Conservation (phyloP, 2,113 vertebrate species). For the Scalopus aquaticus region DNA sequence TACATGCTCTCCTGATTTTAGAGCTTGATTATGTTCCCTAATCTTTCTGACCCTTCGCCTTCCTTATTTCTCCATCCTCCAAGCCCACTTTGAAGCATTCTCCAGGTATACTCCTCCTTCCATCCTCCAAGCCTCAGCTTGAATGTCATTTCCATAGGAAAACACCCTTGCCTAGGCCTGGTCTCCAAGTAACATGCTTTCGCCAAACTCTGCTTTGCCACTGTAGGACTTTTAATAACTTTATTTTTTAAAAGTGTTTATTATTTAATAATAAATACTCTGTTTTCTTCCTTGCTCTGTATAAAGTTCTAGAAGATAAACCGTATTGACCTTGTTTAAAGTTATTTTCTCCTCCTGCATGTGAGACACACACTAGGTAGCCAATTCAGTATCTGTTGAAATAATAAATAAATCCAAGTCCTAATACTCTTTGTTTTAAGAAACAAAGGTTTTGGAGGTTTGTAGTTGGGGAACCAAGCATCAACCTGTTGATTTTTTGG, state of each 20-base stretch:
- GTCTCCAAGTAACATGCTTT: neutral
- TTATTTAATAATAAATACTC: neutral
- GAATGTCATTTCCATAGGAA: neutral
- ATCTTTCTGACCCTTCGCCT: neutral
- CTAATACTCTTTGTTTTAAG: neutral
- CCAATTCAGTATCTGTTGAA: neutral
- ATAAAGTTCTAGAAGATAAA: neutral
- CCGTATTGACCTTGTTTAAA: neutral
- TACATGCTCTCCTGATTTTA: neutral
- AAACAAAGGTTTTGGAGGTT: neutral
- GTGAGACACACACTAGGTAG: neutral
- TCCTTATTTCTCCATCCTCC: neutral
- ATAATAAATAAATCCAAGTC: neutral
- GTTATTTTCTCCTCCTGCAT: neutral
- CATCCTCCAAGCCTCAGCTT: neutral
- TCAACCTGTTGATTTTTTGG: neutral
- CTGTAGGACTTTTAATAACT: neutral
- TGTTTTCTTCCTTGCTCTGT: neutral
- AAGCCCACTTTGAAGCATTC: too few relatives aligned
- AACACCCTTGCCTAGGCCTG: neutral
- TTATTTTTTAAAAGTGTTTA: neutral
- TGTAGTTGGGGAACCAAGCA: neutral
- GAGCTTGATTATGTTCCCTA: neutral
- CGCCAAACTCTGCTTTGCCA: neutral
- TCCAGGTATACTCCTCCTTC: neutral